A percentile compares a stretch with the other conserved stretches of the same genome.
phyloP scores from a whole-genome alignment of 1,140 invertebrate species.

The Penaeus japonicus region DNA sequence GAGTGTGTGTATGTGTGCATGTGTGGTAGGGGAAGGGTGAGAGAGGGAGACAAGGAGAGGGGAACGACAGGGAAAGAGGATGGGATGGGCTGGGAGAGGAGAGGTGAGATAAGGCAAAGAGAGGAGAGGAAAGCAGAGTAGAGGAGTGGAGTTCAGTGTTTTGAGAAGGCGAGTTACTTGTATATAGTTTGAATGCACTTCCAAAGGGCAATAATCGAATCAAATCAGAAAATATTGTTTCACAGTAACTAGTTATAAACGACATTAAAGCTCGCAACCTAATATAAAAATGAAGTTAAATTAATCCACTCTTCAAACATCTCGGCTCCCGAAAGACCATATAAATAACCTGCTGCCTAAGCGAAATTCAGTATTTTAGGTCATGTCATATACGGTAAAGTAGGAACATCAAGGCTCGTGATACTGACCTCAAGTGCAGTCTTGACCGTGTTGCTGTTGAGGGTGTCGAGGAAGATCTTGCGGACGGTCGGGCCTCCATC shows the following conservation, averaged over 20 bases:
- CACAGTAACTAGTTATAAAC: too few relatives aligned
- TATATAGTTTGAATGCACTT: too few relatives aligned
- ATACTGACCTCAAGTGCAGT: conserved; percentile 45
- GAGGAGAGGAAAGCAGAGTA: not conserved
- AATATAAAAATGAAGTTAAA: too few relatives aligned
- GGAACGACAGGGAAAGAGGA: not conserved
- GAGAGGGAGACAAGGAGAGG: not conserved
- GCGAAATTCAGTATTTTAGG: not conserved
- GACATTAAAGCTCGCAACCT: too few relatives aligned
- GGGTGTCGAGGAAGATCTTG: conserved; percentile 41
- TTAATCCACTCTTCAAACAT: too few relatives aligned
- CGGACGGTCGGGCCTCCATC: conserved; percentile 38
- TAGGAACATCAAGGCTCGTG: not conserved
- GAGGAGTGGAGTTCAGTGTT: too few relatives aligned
- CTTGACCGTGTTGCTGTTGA: conserved; percentile 49
- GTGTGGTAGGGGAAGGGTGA: not conserved
- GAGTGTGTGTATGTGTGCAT: not conserved
- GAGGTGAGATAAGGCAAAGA: not conserved
- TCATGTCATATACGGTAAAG: not conserved
- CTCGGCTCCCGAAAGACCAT: too few relatives aligned
- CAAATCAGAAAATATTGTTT: too few relatives aligned
- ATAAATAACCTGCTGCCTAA: not conserved
- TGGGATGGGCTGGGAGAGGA: not conserved
- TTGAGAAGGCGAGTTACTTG: too few relatives aligned
- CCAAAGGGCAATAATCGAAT: too few relatives aligned